Percentiles rank a stretch among this genome's conserved stretches.
Conservation (phyloP, 1,140 invertebrate genomes). For the Heliconius hermathena region DNA sequence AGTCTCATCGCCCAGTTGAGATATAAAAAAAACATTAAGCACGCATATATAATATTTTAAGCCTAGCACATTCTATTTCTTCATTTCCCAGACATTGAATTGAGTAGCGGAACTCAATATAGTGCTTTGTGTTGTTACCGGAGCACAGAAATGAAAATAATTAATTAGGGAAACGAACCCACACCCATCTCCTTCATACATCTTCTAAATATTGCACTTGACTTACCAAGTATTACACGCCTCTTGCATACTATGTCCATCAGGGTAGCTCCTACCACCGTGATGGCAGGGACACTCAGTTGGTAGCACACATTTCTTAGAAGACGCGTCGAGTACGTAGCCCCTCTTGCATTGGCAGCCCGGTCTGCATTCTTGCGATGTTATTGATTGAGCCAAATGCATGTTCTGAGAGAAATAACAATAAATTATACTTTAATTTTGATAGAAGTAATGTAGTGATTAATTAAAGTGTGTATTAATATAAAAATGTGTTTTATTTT, state of each 20-base stretch:
- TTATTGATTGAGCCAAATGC: constrained; percentile 80
- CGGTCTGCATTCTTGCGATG: constrained; percentile 84
- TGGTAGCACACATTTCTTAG: constrained; percentile 86
- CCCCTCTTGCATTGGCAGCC: constrained; percentile 91
- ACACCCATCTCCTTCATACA: not conserved
- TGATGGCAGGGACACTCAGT: constrained; percentile 93
- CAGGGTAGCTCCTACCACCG: constrained; percentile 90
- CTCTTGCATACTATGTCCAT: constrained; percentile 88
- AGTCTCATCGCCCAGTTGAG: no score
- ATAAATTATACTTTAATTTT: not conserved
- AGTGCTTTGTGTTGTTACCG: no score
- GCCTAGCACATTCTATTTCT: no score
- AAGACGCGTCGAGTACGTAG: constrained; percentile 87
- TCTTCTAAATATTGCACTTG: no score
- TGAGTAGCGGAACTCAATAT: no score
- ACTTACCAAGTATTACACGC: constrained; percentile 92
- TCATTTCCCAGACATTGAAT: no score
- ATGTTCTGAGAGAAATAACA: constrained; percentile 84
- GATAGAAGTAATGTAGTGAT: no score
- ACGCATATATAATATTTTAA: no score
- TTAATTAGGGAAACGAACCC: not conserved
- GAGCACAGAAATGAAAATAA: not conserved
- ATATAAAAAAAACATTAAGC: no score
- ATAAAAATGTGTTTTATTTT: no score
- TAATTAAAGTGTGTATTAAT: no score